Base-by-base conservation (phyloP, 2,797 vertebrate species). In the Chiloscyllium punctatum region DNA sequence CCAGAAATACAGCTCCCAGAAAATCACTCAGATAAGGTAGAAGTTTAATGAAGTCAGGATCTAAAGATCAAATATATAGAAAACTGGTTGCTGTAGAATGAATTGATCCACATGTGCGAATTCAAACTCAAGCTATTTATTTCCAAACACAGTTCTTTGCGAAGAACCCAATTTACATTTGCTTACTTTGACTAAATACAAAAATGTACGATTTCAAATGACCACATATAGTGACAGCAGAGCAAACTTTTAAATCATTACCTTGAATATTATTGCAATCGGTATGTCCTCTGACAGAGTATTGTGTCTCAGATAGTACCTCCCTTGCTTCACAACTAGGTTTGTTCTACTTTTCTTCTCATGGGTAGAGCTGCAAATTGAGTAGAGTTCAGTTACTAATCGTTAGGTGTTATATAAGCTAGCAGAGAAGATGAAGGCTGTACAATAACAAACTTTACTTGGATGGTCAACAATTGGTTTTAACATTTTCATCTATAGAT, bases 321-420 rank as follows among this genome's bases (percentile, higher is more conserved):
- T 97, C 21, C 99, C 99, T 97, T 99, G 98, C 96, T 99, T 99
- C 95, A 99, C 98, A 9, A 98, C 98, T 96, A 99, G 98, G 96
- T 99, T 99, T 86, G 99, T 99, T 97, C 99, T 98, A 97, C 99
- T 99, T 96, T 99, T 99, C 97, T 99, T 99, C 97, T 99, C 99
- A 42, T 99, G 99, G 86, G 99, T 99, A 77, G 99, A 99, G 97
- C 99, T 99, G 96, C 0, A 96, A 95, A 79, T 74, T 33, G 94
- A 95, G 48, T 16, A 77, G 72, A 95, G 18, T 74, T 74, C 4
- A 16, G 21, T 51, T 48, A 53, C 5, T 57, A 9, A 66, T n/a
- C 7, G 6, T 71, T 71, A 42, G 21, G 2, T 42, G 23, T 25
- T 11, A 25, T 53, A 51, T 51, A 88, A 7, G 30, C 3, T 25